Conservation (phyloP, 2,888 invertebrate species). For the Platycheirus rosarum region DNA sequence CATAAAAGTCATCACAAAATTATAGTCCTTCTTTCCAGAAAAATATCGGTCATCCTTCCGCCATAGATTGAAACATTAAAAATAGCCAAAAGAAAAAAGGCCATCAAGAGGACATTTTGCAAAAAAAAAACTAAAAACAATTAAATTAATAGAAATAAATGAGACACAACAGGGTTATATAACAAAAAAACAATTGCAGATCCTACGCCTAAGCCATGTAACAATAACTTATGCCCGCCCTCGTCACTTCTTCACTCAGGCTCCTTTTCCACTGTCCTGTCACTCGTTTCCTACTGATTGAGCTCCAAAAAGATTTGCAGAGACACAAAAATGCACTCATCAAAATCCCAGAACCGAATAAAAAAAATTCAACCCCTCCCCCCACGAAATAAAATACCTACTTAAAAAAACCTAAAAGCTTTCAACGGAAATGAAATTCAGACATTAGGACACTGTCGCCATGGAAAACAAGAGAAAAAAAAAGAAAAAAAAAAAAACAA, state of each 20-base stretch:
- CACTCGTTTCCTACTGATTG: conserved; percentile 69
- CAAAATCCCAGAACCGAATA: conserved; percentile 63
- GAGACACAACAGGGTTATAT: conserved; percentile 39
- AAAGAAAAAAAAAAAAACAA: conserved; percentile 34
- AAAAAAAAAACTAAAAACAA: conserved; percentile 48
- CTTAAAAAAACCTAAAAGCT: conserved; percentile 62
- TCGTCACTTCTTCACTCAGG: neutral
- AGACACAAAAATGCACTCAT: conserved; percentile 74
- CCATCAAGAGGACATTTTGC: neutral
- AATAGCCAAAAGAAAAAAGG: neutral
- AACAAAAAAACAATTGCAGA: conserved; percentile 32
- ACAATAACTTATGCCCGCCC: conserved; percentile 54
- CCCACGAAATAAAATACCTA: conserved; percentile 28
- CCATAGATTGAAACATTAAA: conserved; percentile 9
- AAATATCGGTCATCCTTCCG: conserved; percentile 48
- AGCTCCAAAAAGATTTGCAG: conserved; percentile 67
- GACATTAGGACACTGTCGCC: conserved; percentile 73
- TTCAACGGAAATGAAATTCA: conserved; percentile 73
- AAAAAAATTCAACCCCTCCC: conserved; percentile 52
- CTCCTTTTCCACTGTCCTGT: neutral
- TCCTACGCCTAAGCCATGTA: conserved; percentile 43
- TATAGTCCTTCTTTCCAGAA: conserved; percentile 37
- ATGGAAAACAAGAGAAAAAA: conserved; percentile 27
- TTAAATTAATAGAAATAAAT: conserved; percentile 66
- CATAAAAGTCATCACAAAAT: conserved; percentile 50